A percentile compares a stretch with the other conserved stretches of the same genome.
These are phyloP conservation scores for Clarias pachynema DNA, from an alignment of 2,797 vertebrate genomes.

Conservation along the genomic window DNA sequence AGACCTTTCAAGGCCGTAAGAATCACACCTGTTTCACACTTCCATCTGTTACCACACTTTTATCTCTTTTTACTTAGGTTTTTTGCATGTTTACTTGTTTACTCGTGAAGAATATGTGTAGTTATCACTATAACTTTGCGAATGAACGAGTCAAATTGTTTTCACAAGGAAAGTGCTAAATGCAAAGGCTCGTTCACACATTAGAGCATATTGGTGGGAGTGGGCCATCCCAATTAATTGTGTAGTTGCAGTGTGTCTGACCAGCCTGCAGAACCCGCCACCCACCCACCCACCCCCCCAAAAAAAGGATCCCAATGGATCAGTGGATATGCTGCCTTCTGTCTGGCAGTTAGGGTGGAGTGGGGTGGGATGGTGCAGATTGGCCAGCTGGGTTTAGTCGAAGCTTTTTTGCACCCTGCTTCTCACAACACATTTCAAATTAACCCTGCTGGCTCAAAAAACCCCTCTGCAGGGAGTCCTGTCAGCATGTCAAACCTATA, in stretches of 20 bases:
- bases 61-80: not conserved
- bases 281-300: too few species aligned
- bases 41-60: not conserved
- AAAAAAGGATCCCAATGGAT: constrained; percentile 16
- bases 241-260: not conserved
- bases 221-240: not conserved
- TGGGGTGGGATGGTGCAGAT: constrained; percentile 26
- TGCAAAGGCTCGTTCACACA: constrained; percentile 21
- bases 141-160: constrained; percentile 27
- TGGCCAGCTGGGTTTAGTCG: constrained; percentile 60
- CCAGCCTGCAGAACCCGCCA: too few species aligned
- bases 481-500: constrained; percentile 48
- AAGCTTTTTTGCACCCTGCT: constrained; percentile 60
- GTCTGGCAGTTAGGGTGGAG: constrained; percentile 5
- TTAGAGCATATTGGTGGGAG: not conserved
- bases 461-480: constrained; percentile 45
- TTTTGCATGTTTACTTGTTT: constrained; percentile 6
- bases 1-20: constrained; percentile 30
- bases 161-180: constrained; percentile 41
- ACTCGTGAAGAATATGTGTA: not conserved
- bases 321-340: constrained; percentile 3
- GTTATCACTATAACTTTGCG: constrained; percentile 31
- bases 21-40: constrained; percentile 20
- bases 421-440: constrained; percentile 66
- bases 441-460: constrained; percentile 59